phyloP scores from a whole-genome alignment of 2,797 vertebrate genomes.

The Microctenopoma steveboyesi region DNA sequence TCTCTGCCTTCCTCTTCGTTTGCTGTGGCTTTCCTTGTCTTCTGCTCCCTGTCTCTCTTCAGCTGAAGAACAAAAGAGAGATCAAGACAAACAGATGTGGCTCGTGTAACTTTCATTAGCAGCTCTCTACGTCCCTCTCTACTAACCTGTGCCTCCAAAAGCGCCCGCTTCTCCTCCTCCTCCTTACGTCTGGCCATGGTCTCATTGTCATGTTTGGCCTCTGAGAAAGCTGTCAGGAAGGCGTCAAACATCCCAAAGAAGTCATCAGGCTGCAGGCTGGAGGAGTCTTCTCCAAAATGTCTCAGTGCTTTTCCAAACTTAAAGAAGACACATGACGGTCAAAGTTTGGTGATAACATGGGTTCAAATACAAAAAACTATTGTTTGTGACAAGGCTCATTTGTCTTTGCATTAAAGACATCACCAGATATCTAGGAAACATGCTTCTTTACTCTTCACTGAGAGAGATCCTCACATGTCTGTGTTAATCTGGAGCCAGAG shows the following conservation, averaged over 20 bases:
- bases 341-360: not conserved
- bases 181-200: slow-evolving; percentile 89
- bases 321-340: slow-evolving; percentile 8
- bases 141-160: slow-evolving; percentile 90
- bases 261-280: slow-evolving; percentile 90
- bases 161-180: slow-evolving; percentile 89
- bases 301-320: slow-evolving; percentile 60
- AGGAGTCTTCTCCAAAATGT: slow-evolving; percentile 69
- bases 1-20: slow-evolving; percentile 52
- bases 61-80: slow-evolving; percentile 35
- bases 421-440: no score
- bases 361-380: not conserved
- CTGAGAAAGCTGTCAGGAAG: slow-evolving; percentile 88
- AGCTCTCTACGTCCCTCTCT: not conserved
- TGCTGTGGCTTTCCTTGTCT: slow-evolving; percentile 28
- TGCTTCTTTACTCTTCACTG: no score
- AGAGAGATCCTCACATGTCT: not conserved
- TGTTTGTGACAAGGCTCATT: not conserved
- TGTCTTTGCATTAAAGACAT: not conserved
- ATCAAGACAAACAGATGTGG: not conserved
- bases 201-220: slow-evolving; percentile 92
- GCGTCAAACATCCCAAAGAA: slow-evolving; percentile 94
- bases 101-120: no score
- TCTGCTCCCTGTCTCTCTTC: slow-evolving; percentile 64
- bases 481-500: no score